Base-by-base conservation (phyloP, 2,888 invertebrate species). In the Lycaena phlaeas region DNA sequence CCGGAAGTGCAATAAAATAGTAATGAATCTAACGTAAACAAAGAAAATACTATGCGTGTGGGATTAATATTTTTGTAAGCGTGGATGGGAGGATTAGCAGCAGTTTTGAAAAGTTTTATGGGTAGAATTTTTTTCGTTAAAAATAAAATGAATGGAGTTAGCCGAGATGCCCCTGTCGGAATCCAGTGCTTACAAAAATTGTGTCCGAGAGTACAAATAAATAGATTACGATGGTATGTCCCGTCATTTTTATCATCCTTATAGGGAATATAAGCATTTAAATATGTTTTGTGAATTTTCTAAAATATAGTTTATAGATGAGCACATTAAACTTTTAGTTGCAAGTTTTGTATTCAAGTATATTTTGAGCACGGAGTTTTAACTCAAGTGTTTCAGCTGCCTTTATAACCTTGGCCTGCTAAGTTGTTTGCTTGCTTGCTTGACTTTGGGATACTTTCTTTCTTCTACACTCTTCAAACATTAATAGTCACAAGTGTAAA, bases 201-300 rank as follows among this genome's bases (percentile, higher is more conserved):
- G 40, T 91, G 89, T 54, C 88, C 89, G 3, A 77, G 89, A 11
- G 61, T 88, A 4, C 87, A 86, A 51, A 78, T 88, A 46, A 90
- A 91, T 63, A 85, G 90, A 56, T 85, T 90, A 54, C 62, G 87
- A 56, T 88, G 90, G 92, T 91, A 68, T 86, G 87, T 81, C 26
- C 39, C 43, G 4, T 31, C 42, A 26, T 7, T 36, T 29, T n/a
- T 14, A 9, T 28, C 22, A 7, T 3, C 26, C 6, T 11, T 12
- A 14, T 14, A 27, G 26, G 10, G 36, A 4, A 10, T 30, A 25
- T 15, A n/a, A 14, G 12, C 14, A 18, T 27, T 28, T 14, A 29
- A 3, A 10, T 10, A 14, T 27, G 2, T 15, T 26, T n/a, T n/a
- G 3, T 10, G 14, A 10, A 6, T 9, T n/a, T n/a, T 27, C 2